Conservation (phyloP, 2,888 invertebrate species). For the Galerucella calmariensis region DNA sequence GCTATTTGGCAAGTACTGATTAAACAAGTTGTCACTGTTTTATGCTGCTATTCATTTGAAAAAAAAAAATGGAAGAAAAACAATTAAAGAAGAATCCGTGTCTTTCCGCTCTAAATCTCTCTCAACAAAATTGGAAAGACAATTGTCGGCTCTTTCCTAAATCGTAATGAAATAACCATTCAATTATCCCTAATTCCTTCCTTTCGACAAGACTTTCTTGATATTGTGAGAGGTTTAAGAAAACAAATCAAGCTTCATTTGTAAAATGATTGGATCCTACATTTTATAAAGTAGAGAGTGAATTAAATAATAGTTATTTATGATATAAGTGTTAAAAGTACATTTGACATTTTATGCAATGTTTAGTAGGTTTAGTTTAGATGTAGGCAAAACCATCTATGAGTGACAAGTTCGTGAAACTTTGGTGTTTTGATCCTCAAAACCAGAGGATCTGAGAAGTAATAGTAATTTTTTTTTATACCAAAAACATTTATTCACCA, state of each 20-base stretch:
- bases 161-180: constrained; percentile 13
- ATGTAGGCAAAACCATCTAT: too few relatives aligned
- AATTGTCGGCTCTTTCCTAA: constrained; percentile 10
- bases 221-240: not conserved
- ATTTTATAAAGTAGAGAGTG: too few relatives aligned
- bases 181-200: constrained; percentile 1
- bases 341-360: too few relatives aligned
- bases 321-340: too few relatives aligned
- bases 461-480: too few relatives aligned
- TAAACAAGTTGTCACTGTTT: not conserved
- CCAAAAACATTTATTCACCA: too few relatives aligned
- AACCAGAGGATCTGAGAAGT: too few relatives aligned
- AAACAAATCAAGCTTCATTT: not conserved
- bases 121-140: constrained; percentile 14
- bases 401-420: too few relatives aligned
- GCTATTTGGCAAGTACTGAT: not conserved
- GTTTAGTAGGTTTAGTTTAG: too few relatives aligned
- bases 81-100: constrained; percentile 1
- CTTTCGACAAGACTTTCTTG: not conserved
- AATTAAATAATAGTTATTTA: too few relatives aligned
- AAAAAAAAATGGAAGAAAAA: not conserved
- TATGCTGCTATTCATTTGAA: not conserved
- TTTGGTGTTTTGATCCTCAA: too few relatives aligned
- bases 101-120: constrained; percentile 3
- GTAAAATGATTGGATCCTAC: not conserved